Conservation (phyloP, 1,140 invertebrate genomes). For the Trichonephila inaurata region DNA sequence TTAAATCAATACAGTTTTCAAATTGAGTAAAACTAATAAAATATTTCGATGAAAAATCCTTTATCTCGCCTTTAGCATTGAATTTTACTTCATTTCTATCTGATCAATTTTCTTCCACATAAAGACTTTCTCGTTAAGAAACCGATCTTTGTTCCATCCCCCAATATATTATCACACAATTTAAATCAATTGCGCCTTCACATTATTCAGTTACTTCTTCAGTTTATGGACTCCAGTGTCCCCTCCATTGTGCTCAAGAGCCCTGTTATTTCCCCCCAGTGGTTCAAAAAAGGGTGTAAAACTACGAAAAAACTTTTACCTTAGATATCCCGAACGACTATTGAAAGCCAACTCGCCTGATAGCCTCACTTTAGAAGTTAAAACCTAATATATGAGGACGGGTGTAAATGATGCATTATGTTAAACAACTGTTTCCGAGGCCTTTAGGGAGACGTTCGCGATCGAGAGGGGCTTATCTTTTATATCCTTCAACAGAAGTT, state of each 20-base stretch:
- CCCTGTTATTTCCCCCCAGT: not conserved
- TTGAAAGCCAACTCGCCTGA: constrained; percentile 48
- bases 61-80: no score
- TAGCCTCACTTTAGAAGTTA: constrained; percentile 40
- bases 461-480: constrained; percentile 66
- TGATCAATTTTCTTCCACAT: no score
- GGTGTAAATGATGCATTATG: constrained; percentile 76
- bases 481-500: constrained; percentile 74
- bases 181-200: not conserved
- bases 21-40: no score
- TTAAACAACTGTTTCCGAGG: constrained; percentile 73
- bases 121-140: not conserved
- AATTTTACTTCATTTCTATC: no score
- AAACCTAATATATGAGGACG: constrained; percentile 28
- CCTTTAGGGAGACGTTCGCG: constrained; percentile 41
- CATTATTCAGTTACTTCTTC: not conserved
- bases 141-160: not conserved
- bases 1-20: no score
- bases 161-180: not conserved
- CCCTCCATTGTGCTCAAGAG: not conserved
- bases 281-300: constrained; percentile 23
- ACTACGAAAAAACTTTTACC: constrained; percentile 24
- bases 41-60: no score
- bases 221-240: constrained; percentile 7
- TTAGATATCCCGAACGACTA: constrained; percentile 32